phyloP scores from a whole-genome alignment of 2,888 invertebrate species.

The Chloromyia formosa region DNA sequence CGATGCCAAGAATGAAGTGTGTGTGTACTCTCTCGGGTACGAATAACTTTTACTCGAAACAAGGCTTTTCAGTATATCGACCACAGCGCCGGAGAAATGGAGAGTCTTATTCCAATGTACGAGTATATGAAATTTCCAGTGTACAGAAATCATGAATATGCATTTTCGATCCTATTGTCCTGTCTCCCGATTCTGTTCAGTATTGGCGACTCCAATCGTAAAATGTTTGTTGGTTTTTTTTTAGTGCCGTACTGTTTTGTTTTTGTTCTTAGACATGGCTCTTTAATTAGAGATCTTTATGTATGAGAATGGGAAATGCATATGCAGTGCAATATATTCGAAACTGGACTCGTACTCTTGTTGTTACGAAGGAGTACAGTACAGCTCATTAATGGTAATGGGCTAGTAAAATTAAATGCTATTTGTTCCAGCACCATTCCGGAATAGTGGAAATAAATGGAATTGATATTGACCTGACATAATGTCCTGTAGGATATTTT shows the following conservation, averaged over 20 bases:
- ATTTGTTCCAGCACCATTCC: not conserved
- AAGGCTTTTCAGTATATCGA: not conserved
- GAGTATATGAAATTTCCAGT: not conserved
- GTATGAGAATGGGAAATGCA: not conserved
- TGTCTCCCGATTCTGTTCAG: not conserved
- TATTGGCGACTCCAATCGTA: not conserved
- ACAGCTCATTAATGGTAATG: not conserved
- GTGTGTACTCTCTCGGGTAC: not conserved
- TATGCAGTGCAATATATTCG: not conserved
- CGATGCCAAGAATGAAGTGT: not conserved
- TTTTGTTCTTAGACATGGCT: conserved; percentile 1
- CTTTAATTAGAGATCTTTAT: conserved; percentile 14
- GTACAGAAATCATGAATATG: conserved; percentile 33
- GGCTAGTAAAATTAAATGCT: not conserved
- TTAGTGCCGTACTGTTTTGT: not conserved
- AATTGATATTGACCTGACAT: too few relatives aligned
- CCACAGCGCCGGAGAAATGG: not conserved
- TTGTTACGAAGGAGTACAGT: not conserved
- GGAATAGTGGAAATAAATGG: too few relatives aligned
- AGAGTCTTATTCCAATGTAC: conserved; percentile 3
- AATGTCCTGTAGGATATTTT: too few relatives aligned
- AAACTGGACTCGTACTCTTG: not conserved
- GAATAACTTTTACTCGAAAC: not conserved
- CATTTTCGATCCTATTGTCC: not conserved
- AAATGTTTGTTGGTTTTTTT: not conserved